Evolutionary conservation across 2,888 invertebrate species (phyloP).

Genomic region (Eurois occulta): DNA sequence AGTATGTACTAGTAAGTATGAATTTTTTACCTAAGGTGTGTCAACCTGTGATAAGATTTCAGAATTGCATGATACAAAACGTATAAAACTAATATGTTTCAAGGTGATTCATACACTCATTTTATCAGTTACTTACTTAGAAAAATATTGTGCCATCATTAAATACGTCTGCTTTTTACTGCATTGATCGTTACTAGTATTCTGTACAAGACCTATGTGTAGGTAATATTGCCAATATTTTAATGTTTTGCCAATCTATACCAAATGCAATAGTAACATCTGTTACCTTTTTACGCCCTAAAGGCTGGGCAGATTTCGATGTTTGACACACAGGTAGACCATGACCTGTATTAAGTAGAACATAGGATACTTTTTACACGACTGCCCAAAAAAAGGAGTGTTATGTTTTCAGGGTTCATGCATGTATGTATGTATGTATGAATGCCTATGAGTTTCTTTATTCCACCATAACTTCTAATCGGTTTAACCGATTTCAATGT

Average conservation of each 20-base stretch:
- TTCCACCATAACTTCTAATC: too few relatives aligned
- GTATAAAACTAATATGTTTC: neutral
- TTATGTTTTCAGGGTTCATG: too few relatives aligned
- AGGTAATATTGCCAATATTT: neutral
- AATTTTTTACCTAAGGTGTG: conserved; percentile 49
- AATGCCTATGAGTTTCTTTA: too few relatives aligned
- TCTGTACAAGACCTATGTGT: neutral
- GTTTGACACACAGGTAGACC: neutral
- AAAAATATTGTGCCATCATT: conserved; percentile 5
- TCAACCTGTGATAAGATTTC: conserved; percentile 52
- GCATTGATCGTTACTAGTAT: neutral
- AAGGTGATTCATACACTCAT: conserved; percentile 43
- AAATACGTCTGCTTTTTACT: neutral
- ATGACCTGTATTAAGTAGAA: neutral
- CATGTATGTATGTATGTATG: too few relatives aligned
- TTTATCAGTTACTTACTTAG: conserved; percentile 4
- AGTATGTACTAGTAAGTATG: conserved; percentile 9
- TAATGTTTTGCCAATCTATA: neutral
- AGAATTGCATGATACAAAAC: conserved; percentile 34
- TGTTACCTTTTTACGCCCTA: neutral
- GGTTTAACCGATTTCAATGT: too few relatives aligned
- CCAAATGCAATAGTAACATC: neutral
- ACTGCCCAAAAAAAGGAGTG: too few relatives aligned
- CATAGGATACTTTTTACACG: neutral
- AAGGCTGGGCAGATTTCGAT: neutral